These are phyloP conservation scores for Picathartes gymnocephalus DNA, from an alignment of 2,113 vertebrate genomes.

Conservation along the genomic window DNA sequence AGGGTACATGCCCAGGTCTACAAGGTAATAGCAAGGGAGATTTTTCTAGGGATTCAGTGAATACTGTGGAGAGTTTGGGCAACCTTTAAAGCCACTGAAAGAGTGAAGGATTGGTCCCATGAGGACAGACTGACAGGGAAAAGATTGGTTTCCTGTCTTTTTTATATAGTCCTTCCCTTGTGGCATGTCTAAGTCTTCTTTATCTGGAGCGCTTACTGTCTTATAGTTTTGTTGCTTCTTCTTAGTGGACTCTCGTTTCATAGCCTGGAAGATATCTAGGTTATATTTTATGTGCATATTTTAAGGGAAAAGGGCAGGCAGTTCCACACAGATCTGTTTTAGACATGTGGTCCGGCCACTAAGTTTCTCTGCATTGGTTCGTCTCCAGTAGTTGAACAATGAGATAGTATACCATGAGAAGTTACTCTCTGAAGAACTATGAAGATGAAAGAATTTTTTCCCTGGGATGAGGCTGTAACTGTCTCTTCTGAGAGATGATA, in stretches of 20 bases:
- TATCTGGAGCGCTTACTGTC: constrained; percentile 1
- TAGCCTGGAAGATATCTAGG: not conserved
- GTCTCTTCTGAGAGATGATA: not conserved
- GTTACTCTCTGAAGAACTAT: not conserved
- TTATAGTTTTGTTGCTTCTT: not conserved
- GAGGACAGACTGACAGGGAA: not conserved
- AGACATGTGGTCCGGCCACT: not conserved
- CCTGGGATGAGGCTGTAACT: not conserved
- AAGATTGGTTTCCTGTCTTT: not conserved
- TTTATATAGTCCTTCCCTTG: constrained; percentile 6
- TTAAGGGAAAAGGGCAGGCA: not conserved
- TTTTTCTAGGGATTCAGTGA: not conserved
- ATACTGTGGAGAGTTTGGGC: not conserved
- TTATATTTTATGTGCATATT: not conserved
- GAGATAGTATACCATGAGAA: not conserved
- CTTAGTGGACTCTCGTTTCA: not conserved
- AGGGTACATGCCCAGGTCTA: not conserved
- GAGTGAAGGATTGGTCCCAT: not conserved
- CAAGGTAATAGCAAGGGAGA: not conserved
- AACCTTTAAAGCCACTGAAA: not conserved
- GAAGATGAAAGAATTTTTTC: not conserved
- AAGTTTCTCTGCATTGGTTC: not conserved
- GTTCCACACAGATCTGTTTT: not conserved
- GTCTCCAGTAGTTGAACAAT: not conserved
- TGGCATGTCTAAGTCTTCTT: not conserved